Base-by-base conservation (phyloP, 2,888 invertebrate species). In the Candidula unifasciata region DNA sequence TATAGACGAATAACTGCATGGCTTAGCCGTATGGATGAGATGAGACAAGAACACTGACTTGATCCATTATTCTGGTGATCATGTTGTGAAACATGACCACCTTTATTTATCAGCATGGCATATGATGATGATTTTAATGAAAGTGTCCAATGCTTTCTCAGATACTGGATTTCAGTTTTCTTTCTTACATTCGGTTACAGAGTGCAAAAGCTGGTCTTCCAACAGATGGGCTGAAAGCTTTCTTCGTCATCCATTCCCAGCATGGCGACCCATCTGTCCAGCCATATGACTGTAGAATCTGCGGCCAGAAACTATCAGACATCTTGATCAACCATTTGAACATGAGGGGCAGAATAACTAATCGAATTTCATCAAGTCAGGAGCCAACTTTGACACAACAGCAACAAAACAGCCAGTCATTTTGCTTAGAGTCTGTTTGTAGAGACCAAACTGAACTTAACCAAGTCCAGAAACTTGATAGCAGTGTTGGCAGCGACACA, bases 181-280 rank as follows among this genome's bases (percentile, higher is more conserved):
- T 60, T 24, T 18, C 21, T 60, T 60, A 16, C 8, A 60, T 24
- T 64, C 5, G 0, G 44, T 60, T 64, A 13, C 82, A 82, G 82
- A 82, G 82, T 33, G 30, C 54, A 21, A 82, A 54, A 33, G 77
- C 77, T 16, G 82, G 82, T 8, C 68, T 82, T 10, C 77, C 82
- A 44, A 82, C 83, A 13, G 79, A 83, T 76, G 83, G 83, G n/a
- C 73, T 78, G n/a, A 54, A n/a, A 10, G 60, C 83, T 3, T 71
- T 66, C 30, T 83, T 83, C n/a, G 60, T 83, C 3, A 83, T 83
- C 21, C 83, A 83, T 60, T 83, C 83, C 1, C n/a, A 33, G 27
- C 83, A 83, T 37, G 83, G 78, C 3, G 57, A 35, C 18, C 44
- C 78, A 24, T 33, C 64, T 8, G 30, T 71, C 10, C 78, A 78